phyloP scores from a whole-genome alignment of 2,113 vertebrate genomes.

The Anarrhichthys ocellatus region DNA sequence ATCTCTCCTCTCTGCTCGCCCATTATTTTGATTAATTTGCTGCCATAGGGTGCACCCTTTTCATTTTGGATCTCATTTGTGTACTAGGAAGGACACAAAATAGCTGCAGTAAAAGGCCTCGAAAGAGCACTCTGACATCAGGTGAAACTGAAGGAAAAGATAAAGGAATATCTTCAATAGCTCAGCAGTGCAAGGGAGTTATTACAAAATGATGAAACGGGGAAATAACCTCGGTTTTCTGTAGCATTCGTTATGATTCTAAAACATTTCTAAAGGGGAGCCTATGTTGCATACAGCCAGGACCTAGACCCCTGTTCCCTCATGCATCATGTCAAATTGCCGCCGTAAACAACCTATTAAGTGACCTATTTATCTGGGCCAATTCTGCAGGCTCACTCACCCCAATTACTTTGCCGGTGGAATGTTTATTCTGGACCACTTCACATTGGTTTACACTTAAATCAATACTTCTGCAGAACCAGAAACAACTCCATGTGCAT shows the following conservation, averaged over 20 bases:
- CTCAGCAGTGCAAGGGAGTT: background rate
- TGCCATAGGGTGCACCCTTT: background rate
- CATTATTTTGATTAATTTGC: background rate
- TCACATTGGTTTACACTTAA: slow-evolving; percentile 71
- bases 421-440: slow-evolving; percentile 70
- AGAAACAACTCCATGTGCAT: slow-evolving; percentile 42
- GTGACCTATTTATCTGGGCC: slow-evolving; percentile 87
- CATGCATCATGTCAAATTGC: slow-evolving; percentile 80
- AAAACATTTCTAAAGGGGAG: slow-evolving; percentile 9
- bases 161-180: slow-evolving; percentile 7
- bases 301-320: slow-evolving; percentile 62
- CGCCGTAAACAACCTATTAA: slow-evolving; percentile 85
- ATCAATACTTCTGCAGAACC: slow-evolving; percentile 67
- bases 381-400: slow-evolving; percentile 81
- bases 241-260: slow-evolving; percentile 4
- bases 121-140: background rate
- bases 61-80: slow-evolving; percentile 8
- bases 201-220: background rate
- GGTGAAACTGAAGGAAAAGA: slow-evolving; percentile 18
- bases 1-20: background rate
- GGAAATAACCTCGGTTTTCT: slow-evolving; percentile 2
- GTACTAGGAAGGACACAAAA: slow-evolving; percentile 1
- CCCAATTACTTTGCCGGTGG: slow-evolving; percentile 82
- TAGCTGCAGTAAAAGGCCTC: slow-evolving; percentile 17
- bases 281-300: background rate